Conservation (phyloP, 2,797 vertebrate genomes). For the Cheracebus regulus region DNA sequence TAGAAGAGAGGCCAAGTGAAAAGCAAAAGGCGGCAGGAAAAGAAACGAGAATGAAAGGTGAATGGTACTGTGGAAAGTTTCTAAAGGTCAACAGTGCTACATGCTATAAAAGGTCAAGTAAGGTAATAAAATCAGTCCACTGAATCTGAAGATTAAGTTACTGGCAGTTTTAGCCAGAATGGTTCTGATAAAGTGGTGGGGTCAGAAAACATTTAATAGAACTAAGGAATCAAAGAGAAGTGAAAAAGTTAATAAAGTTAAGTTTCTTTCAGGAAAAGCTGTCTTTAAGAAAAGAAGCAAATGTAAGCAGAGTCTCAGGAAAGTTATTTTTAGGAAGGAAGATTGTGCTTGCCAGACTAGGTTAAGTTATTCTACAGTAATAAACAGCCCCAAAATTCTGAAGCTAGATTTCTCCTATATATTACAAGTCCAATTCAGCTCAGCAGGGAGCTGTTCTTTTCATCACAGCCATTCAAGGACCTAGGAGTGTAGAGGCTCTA, state of each 20-base stretch:
- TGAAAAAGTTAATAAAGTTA: background rate
- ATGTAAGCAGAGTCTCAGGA: background rate
- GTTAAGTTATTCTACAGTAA: background rate
- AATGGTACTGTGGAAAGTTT: background rate
- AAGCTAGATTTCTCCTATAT: background rate
- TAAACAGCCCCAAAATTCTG: background rate
- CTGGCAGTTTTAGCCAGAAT: slow-evolving; percentile 18
- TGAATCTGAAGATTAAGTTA: slow-evolving; percentile 56
- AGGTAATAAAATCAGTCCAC: slow-evolving; percentile 6
- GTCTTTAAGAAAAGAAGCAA: background rate
- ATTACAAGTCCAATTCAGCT: background rate
- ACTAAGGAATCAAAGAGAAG: slow-evolving; percentile 36
- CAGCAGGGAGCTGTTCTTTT: background rate
- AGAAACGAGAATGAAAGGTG: background rate
- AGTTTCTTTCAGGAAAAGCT: slow-evolving; percentile 6
- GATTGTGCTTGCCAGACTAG: background rate
- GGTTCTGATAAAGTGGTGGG: background rate
- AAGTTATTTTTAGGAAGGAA: slow-evolving; percentile 43
- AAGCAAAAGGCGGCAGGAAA: background rate
- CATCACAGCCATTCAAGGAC: background rate
- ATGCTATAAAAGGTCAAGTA: background rate
- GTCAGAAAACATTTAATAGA: slow-evolving; percentile 32
- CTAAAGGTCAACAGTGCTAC: slow-evolving; percentile 3
- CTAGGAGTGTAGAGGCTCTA: background rate
- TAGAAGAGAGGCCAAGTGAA: background rate